Conservation (phyloP, 2,113 vertebrate genomes). For the Lanius ludovicianus region DNA sequence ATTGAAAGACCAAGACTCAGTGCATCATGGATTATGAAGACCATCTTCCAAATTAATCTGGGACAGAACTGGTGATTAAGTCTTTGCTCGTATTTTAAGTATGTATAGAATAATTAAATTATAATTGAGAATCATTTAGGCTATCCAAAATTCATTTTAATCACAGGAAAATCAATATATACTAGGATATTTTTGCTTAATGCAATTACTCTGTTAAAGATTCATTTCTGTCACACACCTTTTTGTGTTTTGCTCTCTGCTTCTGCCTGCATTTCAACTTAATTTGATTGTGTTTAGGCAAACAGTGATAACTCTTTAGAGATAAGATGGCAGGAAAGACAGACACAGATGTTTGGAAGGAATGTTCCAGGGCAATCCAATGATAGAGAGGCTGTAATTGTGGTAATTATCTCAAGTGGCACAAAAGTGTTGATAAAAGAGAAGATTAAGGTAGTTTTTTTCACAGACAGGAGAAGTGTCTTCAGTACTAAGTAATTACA, state of each 20-base stretch:
- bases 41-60: neutral
- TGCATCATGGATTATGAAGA: neutral
- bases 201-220: neutral
- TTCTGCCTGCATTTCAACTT: neutral
- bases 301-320: neutral
- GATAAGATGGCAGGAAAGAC: neutral
- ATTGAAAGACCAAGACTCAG: neutral
- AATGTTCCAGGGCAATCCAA: neutral
- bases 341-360: neutral
- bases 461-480: neutral
- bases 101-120: neutral
- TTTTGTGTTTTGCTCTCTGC: neutral
- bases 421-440: neutral
- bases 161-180: neutral
- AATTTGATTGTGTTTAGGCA: neutral
- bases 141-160: neutral
- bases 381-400: neutral
- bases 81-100: neutral
- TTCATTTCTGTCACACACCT: neutral
- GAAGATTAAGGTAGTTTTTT: neutral
- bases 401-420: neutral
- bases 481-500: neutral
- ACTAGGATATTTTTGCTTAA: neutral
- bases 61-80: neutral
- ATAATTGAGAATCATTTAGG: neutral